Base-by-base conservation (phyloP, 1,140 invertebrate species). In the Sarcophaga bullata region DNA sequence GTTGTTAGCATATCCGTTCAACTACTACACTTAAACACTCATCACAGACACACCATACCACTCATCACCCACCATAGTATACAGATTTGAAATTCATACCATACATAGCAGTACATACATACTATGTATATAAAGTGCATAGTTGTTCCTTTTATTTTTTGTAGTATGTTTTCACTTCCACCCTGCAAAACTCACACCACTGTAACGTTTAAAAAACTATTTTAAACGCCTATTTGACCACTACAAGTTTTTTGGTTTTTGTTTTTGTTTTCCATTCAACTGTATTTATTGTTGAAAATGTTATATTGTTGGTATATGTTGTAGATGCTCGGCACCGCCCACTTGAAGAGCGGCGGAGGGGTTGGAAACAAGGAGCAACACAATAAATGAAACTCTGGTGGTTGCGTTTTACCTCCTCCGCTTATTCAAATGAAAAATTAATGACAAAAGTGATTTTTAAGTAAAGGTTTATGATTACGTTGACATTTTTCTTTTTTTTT, bases 381-480 rank as follows among this genome's bases (percentile, higher is more conserved):
- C 62, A 68, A 68, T 9, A 19, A 25, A 68, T 19, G 7, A 68
- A 68, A 52, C 50, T 52, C 50, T 68, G 62, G 8, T 68, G 19
- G 25, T 37, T 37, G 25, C 25, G 25, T 37, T 37, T 37, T 37
- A 37, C 25, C 25, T 37, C 25, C 25, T 37, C 37, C 58, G n/a
- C 54, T 15, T 50, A 73, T 82, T 52, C 73, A 82, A 82, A 82
- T 82, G 81, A 82, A 82, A 46, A 73, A 82, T 82, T 82, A 76
- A 82, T 82, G 73, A 75, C 81, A 82, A 82, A 82, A 82, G 81
- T 82, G 81, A 82, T 82, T 82, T 82, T 82, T 82, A 82, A 82
- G 81, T 82, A 82, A 37, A 82, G 81, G 62, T 75, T 75, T 73
- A 82, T 82, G 81, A 82, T 82, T 75, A 82, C 81, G 73, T 73